Evolutionary conservation across 1,140 invertebrate species (phyloP).

Genomic region (Rhagoletis pomonella): DNA sequence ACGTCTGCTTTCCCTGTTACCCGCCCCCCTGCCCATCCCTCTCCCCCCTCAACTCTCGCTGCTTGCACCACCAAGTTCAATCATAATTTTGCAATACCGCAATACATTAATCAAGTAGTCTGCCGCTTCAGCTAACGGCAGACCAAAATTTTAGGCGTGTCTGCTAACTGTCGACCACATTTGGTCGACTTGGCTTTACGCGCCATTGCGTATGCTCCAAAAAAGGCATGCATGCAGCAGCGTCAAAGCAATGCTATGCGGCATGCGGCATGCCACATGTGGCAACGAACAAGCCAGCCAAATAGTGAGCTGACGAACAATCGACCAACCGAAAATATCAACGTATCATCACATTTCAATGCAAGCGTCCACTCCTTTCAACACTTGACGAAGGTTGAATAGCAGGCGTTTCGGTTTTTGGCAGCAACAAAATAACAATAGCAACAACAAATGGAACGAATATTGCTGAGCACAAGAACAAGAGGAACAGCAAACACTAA

Average conservation of each 20-base stretch:
- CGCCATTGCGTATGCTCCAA: not conserved
- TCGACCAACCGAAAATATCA: not conserved
- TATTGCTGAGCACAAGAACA: constrained; percentile 22
- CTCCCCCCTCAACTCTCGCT: not conserved
- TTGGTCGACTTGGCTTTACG: constrained; percentile 24
- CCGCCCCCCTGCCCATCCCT: not conserved
- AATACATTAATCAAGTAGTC: constrained; percentile 32
- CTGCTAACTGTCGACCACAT: constrained; percentile 8
- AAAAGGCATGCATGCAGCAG: constrained; percentile 2
- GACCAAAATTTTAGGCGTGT: constrained; percentile 13
- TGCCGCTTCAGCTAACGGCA: not conserved
- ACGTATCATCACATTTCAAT: constrained; percentile 10
- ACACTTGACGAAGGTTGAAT: not conserved
- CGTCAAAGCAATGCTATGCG: constrained; percentile 1
- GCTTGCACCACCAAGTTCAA: not conserved
- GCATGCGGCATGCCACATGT: constrained; percentile 13
- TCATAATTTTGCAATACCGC: constrained; percentile 41
- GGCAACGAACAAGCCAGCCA: not conserved
- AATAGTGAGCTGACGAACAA: not conserved
- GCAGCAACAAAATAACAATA: not conserved
- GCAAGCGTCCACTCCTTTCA: constrained; percentile 19
- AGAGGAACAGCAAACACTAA: not conserved
- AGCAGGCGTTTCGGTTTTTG: constrained; percentile 31
- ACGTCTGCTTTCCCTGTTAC: not conserved
- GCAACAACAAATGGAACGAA: not conserved